phyloP scores from a whole-genome alignment of 1,140 invertebrate species.

The Eriosoma lanigerum region DNA sequence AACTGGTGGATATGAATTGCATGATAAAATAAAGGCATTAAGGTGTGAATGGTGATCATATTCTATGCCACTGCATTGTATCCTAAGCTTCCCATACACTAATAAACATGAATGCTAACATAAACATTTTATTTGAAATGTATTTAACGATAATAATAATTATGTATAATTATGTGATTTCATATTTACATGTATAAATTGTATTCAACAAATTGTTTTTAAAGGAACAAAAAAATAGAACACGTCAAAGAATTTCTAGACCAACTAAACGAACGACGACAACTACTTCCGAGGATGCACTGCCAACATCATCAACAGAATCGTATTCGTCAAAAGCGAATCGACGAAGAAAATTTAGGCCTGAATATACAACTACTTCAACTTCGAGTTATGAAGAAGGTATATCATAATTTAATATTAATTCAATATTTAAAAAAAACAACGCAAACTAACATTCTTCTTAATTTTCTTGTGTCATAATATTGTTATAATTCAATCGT shows the following conservation, averaged over 20 bases:
- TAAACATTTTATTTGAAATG: background rate
- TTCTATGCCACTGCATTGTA: conserved; percentile 41
- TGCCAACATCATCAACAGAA: conserved; percentile 11
- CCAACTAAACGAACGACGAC: conserved; percentile 3
- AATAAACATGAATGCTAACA: conserved; percentile 41
- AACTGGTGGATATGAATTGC: conserved; percentile 26
- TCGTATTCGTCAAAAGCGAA: conserved; percentile 12
- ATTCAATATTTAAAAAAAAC: too few species aligned
- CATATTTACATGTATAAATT: background rate
- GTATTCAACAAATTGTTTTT: background rate
- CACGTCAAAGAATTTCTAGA: conserved; percentile 13
- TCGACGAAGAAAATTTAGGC: conserved; percentile 41
- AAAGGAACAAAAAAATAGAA: conserved; percentile 20
- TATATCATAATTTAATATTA: background rate
- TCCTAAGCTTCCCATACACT: conserved; percentile 40
- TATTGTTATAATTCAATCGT: too few species aligned
- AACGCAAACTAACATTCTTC: too few species aligned
- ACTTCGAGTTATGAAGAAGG: conserved; percentile 28
- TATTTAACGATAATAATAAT: background rate
- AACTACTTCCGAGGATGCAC: background rate
- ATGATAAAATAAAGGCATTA: conserved; percentile 35
- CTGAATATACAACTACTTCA: conserved; percentile 31
- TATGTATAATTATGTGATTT: background rate
- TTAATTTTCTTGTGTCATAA: too few species aligned
- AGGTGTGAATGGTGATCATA: conserved; percentile 19